phyloP scores from a whole-genome alignment of 1,140 invertebrate genomes.

The Andrena cerasifolii region DNA sequence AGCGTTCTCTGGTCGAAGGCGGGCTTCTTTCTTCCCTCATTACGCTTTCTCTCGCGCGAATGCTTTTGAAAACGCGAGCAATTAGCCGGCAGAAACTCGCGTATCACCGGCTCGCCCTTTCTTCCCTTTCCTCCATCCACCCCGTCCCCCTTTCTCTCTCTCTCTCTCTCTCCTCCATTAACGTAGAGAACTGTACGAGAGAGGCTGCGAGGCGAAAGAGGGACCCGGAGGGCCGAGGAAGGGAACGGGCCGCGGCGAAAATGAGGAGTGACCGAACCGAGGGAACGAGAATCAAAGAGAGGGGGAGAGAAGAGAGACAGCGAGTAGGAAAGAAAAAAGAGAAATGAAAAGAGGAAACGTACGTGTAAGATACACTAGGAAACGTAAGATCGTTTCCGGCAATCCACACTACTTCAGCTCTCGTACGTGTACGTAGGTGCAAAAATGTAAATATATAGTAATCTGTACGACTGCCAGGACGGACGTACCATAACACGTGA shows the following conservation, averaged over 20 bases:
- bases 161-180: neutral
- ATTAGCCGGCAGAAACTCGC: conserved; percentile 31
- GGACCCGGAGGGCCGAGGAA: too few species aligned
- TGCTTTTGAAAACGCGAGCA: conserved; percentile 37
- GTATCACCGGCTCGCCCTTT: neutral
- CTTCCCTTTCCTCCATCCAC: too few species aligned
- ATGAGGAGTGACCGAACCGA: neutral
- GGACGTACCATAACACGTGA: conserved; percentile 68
- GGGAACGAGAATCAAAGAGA: conserved; percentile 25
- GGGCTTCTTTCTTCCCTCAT: conserved; percentile 30
- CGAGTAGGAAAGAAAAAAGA: conserved; percentile 41
- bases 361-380: conserved; percentile 55
- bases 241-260: too few species aligned
- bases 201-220: conserved; percentile 1
- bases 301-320: conserved; percentile 11
- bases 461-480: conserved; percentile 67
- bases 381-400: conserved; percentile 61
- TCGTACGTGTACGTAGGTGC: conserved; percentile 63
- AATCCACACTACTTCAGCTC: conserved; percentile 64
- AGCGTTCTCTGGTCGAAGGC: conserved; percentile 36
- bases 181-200: neutral
- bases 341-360: conserved; percentile 22
- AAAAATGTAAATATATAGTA: conserved; percentile 55
- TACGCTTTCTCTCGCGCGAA: conserved; percentile 9
- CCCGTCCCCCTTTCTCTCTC: neutral